phyloP scores from a whole-genome alignment of 2,113 vertebrate species.

The Hemichromis elongatus region DNA sequence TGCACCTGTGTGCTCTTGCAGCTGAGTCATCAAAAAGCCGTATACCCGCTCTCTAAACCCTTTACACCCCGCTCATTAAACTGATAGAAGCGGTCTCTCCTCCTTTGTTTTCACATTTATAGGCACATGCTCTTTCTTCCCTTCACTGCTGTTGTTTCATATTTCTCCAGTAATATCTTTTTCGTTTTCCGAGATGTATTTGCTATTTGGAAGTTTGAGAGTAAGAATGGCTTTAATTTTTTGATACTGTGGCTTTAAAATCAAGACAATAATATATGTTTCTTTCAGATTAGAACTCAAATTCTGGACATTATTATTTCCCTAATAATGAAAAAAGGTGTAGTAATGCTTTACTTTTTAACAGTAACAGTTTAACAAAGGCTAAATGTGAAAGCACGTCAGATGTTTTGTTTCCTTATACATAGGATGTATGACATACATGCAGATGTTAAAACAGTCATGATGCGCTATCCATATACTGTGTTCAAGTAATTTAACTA shows the following conservation, averaged over 20 bases:
- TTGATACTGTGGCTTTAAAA: background rate
- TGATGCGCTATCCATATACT: background rate
- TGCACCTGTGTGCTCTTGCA: slow-evolving; percentile 35
- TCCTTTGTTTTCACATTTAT: background rate
- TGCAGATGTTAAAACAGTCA: background rate
- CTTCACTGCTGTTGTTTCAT: background rate
- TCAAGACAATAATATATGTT: background rate
- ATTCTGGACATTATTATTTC: background rate
- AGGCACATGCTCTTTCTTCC: background rate
- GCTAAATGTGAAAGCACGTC: background rate
- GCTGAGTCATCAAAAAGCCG: slow-evolving; percentile 43
- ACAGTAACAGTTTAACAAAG: background rate
- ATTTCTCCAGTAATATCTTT: background rate
- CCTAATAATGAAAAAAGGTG: background rate
- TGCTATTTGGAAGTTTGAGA: background rate
- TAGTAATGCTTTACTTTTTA: background rate
- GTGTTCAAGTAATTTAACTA: background rate
- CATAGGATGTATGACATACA: background rate
- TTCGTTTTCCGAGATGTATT: background rate
- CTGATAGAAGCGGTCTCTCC: background rate
- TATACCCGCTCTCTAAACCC: background rate
- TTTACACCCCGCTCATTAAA: slow-evolving; percentile 11
- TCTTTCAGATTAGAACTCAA: background rate
- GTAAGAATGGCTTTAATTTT: background rate
- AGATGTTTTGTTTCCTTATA: background rate